Conservation (phyloP, 1,140 invertebrate genomes). For the Monochamus saltuarius region DNA sequence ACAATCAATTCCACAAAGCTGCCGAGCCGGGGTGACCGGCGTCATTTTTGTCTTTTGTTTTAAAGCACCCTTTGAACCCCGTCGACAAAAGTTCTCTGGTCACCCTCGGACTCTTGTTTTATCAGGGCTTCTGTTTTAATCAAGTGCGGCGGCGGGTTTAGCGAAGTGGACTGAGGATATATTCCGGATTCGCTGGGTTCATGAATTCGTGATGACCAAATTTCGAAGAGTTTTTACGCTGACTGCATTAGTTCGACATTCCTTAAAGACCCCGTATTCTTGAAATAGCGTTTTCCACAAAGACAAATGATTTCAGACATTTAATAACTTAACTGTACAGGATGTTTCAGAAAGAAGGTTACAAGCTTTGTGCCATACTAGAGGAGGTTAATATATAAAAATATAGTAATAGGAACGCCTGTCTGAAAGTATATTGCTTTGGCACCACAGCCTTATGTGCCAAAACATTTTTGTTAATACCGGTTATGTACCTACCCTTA, state of each 20-base stretch:
- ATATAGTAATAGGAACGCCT: too few species aligned
- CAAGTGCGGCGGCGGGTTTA: constrained; percentile 28
- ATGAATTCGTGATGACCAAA: constrained; percentile 27
- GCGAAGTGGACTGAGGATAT: constrained; percentile 19
- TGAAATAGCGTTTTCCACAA: too few species aligned
- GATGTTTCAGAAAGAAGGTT: too few species aligned
- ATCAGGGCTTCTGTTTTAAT: constrained; percentile 33
- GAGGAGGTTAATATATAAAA: too few species aligned
- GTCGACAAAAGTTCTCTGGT: constrained; percentile 31
- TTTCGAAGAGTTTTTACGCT: background rate
- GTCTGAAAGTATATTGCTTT: too few species aligned
- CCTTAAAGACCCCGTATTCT: too few species aligned
- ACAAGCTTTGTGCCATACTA: too few species aligned
- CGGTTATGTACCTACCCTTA: too few species aligned
- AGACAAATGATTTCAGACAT: too few species aligned
- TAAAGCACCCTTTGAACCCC: constrained; percentile 37
- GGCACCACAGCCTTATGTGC: too few species aligned
- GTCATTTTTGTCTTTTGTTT: constrained; percentile 40
- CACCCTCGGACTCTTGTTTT: constrained; percentile 30
- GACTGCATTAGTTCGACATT: background rate
- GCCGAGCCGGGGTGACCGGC: constrained; percentile 28
- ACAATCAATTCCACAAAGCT: constrained; percentile 34
- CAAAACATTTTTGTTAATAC: too few species aligned
- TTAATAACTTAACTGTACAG: too few species aligned
- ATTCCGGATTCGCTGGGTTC: constrained; percentile 23